phyloP scores from a whole-genome alignment of 2,113 vertebrate genomes.

The Dinomys branickii region DNA sequence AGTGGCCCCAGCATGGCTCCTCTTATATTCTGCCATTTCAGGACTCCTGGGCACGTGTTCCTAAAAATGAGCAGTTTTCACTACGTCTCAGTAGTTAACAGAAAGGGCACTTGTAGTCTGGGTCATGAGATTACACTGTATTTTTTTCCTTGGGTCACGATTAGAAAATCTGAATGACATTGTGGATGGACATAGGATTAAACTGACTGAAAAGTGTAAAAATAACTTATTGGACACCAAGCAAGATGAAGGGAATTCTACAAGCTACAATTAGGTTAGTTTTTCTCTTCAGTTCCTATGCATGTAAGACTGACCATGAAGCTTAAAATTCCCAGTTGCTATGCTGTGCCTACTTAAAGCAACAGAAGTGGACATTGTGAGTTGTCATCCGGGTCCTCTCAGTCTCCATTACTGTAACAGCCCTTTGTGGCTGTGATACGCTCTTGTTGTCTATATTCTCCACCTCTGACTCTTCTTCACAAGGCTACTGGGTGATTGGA shows the following conservation, averaged over 20 bases:
- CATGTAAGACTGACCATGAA: neutral
- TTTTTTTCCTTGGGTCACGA: neutral
- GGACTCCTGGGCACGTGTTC: neutral
- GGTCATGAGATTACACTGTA: neutral
- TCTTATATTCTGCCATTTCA: neutral
- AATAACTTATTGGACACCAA: neutral
- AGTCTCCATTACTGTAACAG: neutral
- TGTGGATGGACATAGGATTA: neutral
- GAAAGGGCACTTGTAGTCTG: neutral
- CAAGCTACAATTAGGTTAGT: neutral
- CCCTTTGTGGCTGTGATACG: neutral
- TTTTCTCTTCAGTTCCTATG: neutral
- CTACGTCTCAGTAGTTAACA: neutral
- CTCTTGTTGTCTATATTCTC: neutral
- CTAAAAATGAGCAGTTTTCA: neutral
- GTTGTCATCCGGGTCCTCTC: neutral
- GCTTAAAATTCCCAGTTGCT: neutral
- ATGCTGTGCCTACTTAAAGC: neutral
- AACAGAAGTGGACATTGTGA: rapidly evolving
- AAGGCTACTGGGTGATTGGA: neutral
- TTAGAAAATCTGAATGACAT: neutral
- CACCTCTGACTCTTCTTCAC: neutral
- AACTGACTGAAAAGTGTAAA: neutral
- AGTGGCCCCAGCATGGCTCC: neutral
- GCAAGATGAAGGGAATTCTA: neutral